Evolutionary conservation across 2,888 invertebrate species (phyloP).

Genomic region (Antheraea assamensis): DNA sequence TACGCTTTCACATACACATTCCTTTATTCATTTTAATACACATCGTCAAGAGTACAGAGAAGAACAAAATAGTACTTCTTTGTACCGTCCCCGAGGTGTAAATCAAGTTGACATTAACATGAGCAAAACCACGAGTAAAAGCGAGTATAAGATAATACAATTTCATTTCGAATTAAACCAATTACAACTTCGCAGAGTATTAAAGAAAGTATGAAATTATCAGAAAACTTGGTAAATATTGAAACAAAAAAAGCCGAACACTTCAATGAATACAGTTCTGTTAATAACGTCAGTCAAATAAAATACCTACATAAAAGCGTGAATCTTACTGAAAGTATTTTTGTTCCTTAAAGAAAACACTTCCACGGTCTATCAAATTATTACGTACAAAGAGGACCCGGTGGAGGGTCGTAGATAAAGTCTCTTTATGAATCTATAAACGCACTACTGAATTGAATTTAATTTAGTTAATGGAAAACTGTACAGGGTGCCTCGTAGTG

Average conservation of each 20-base stretch:
- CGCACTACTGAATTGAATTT: constrained; percentile 46
- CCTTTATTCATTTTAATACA: too few species aligned
- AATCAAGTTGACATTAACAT: not conserved
- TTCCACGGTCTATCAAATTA: constrained; percentile 25
- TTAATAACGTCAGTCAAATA: not conserved
- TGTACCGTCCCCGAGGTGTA: too few species aligned
- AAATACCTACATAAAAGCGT: not conserved
- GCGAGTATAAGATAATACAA: not conserved
- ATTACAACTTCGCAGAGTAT: not conserved
- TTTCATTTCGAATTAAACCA: not conserved
- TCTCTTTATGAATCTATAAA: constrained; percentile 46
- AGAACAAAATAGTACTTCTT: too few species aligned
- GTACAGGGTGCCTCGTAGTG: constrained; percentile 28
- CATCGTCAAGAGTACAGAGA: too few species aligned
- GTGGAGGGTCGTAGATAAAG: constrained; percentile 37
- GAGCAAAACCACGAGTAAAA: not conserved
- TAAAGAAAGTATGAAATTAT: too few species aligned
- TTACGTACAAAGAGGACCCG: constrained; percentile 22
- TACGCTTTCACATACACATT: too few species aligned
- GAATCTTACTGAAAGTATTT: constrained; percentile 1
- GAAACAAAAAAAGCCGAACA: not conserved
- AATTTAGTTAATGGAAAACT: constrained; percentile 59
- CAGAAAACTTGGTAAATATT: too few species aligned
- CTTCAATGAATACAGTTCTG: not conserved
- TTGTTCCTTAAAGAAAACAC: constrained; percentile 10